Evolutionary conservation across 2,113 vertebrate genomes (phyloP).

Genomic region (Megaceryle maxima): DNA sequence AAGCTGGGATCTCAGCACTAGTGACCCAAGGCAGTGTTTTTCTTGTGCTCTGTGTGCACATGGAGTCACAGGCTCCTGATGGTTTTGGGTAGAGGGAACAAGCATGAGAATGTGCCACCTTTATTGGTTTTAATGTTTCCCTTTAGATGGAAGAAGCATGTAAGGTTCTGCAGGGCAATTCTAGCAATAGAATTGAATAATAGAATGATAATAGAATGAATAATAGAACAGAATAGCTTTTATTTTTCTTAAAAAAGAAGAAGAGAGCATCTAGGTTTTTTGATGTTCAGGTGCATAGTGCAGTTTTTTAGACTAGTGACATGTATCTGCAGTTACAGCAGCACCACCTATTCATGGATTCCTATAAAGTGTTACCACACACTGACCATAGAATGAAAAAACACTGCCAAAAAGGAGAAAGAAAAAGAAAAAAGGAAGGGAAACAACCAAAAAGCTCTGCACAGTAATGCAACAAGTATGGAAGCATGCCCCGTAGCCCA

Average conservation of each 20-base stretch:
- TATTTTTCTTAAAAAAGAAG: neutral
- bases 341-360: neutral
- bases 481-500: neutral
- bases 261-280: neutral
- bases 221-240: neutral
- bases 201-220: too few relatives aligned
- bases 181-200: neutral
- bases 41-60: rapidly evolving
- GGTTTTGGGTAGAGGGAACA: neutral
- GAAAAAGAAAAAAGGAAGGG: neutral
- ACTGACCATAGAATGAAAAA: neutral
- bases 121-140: neutral
- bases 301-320: neutral
- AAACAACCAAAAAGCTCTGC: neutral
- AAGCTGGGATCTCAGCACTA: neutral
- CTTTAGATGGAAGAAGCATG: neutral
- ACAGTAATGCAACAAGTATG: neutral
- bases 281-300: neutral
- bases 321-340: neutral
- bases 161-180: neutral
- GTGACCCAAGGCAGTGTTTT: neutral
- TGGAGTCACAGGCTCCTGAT: rapidly evolving
- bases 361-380: neutral
- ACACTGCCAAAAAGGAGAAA: neutral
- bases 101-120: neutral